Evolutionary conservation across 92 coral and sea anemone species (phyloP).

Genomic region (Palythoa caribaeorum): DNA sequence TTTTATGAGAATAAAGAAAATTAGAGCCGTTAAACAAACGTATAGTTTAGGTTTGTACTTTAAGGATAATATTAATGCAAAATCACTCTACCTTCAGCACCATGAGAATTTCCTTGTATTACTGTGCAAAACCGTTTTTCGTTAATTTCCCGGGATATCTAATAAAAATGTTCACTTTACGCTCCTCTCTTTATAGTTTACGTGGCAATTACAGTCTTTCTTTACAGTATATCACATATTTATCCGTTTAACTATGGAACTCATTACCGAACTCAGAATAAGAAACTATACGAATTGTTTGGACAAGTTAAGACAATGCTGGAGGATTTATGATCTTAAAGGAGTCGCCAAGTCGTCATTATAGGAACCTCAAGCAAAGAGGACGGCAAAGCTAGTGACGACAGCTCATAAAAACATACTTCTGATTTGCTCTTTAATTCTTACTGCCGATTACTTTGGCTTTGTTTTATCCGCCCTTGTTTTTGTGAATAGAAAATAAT

Average conservation of each 20-base stretch:
- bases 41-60: background rate
- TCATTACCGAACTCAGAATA: background rate
- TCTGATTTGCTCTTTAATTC: too few species aligned
- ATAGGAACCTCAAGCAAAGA: too few species aligned
- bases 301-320: too few species aligned
- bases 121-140: background rate
- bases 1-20: background rate
- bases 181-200: background rate
- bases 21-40: background rate
- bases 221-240: background rate
- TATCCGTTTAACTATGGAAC: background rate
- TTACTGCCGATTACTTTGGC: too few species aligned
- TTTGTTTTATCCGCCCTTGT: too few species aligned
- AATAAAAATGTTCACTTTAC: background rate
- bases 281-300: too few species aligned
- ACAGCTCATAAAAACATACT: too few species aligned
- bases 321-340: too few species aligned
- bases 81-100: background rate
- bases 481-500: too few species aligned
- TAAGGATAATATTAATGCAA: background rate
- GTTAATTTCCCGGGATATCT: background rate
- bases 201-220: background rate
- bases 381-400: too few species aligned
- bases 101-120: background rate
- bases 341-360: too few species aligned